Evolutionary conservation across 2,113 vertebrate species (phyloP).

Genomic region (Gallinago jamesoni): DNA sequence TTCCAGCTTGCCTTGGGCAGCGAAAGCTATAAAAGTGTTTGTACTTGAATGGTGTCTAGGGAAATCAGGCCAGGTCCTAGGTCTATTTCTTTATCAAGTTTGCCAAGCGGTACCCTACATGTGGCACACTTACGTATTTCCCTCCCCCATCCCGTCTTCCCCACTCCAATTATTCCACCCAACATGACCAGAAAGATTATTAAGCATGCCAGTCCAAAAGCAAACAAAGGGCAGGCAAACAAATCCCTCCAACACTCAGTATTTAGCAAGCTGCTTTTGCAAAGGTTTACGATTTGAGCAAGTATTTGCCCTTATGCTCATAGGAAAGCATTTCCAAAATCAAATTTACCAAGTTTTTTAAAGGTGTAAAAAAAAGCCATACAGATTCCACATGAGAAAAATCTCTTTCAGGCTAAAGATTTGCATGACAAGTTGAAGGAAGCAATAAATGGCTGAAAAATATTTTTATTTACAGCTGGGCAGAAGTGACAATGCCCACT

Average conservation of each 20-base stretch:
- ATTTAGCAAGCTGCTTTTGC: neutral
- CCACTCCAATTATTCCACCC: neutral
- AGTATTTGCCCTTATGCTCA: neutral
- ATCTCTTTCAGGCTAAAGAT: neutral
- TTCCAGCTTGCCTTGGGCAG: slow-evolving; percentile 14
- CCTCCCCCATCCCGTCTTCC: neutral
- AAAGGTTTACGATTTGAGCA: neutral
- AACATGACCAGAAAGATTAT: neutral
- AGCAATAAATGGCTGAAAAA: neutral
- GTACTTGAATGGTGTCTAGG: neutral
- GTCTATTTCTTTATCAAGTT: neutral
- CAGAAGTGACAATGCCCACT: neutral
- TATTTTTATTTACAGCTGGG: neutral
- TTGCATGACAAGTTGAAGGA: neutral
- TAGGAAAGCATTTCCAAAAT: neutral
- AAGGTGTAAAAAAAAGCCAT: neutral
- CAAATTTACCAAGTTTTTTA: too few relatives aligned
- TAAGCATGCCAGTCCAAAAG: neutral
- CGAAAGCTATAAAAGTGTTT: neutral
- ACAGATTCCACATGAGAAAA: neutral
- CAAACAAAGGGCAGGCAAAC: neutral
- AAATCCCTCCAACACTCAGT: neutral
- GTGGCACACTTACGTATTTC: neutral
- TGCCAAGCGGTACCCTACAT: neutral
- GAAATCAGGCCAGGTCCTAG: neutral